These are phyloP conservation scores for Myotis pilosus DNA, from an alignment of 2,797 vertebrate genomes.

Conservation along the genomic window DNA sequence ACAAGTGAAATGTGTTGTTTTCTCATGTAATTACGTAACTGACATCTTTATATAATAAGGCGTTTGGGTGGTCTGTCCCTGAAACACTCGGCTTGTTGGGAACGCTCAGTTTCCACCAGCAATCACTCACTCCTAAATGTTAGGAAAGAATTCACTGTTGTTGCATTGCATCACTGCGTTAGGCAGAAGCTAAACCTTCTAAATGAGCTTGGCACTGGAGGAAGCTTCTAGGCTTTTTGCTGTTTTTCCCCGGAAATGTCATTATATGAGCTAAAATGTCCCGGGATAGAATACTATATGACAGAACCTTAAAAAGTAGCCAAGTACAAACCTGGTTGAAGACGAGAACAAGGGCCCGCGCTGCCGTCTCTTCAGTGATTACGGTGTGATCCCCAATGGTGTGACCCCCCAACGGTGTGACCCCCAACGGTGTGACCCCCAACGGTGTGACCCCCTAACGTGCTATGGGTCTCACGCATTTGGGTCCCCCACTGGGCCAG, in stretches of 20 bases:
- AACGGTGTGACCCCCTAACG: too few species aligned
- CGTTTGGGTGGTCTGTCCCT: slow-evolving; percentile 85
- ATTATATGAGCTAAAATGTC: slow-evolving; percentile 52
- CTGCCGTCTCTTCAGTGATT: background rate
- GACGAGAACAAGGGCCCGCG: background rate
- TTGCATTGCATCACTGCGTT: slow-evolving; percentile 80
- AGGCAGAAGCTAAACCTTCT: slow-evolving; percentile 82
- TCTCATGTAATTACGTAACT: slow-evolving; percentile 82
- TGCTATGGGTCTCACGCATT: too few species aligned
- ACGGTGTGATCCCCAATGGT: too few species aligned
- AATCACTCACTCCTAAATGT: slow-evolving; percentile 84
- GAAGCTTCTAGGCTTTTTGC: slow-evolving; percentile 81
- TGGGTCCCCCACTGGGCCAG: slow-evolving; percentile 54
- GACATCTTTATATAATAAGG: slow-evolving; percentile 84
- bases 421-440: too few species aligned
- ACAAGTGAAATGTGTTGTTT: slow-evolving; percentile 79
- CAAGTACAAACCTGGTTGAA: background rate
- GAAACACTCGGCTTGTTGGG: slow-evolving; percentile 84
- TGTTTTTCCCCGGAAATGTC: slow-evolving; percentile 23
- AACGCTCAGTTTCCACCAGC: slow-evolving; percentile 83
- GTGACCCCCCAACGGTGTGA: too few species aligned
- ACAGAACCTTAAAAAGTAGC: background rate
- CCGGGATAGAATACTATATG: slow-evolving; percentile 20
- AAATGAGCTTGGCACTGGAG: slow-evolving; percentile 80
- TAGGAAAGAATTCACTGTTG: slow-evolving; percentile 82